phyloP scores from a whole-genome alignment of 2,797 vertebrate species.

The Dicrostonyx torquatus region DNA sequence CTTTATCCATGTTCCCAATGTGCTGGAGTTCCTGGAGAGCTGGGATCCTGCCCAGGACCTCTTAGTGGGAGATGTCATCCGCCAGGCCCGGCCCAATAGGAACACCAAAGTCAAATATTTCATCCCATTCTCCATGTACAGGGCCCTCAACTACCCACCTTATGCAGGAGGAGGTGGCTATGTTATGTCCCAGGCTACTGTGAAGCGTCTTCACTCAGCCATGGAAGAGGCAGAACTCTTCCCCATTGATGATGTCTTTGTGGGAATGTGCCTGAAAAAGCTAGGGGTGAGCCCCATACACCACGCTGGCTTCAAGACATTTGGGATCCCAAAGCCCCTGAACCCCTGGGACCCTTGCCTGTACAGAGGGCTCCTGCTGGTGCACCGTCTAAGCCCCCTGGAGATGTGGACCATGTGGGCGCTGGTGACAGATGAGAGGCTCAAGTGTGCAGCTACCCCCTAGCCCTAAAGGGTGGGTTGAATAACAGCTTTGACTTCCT shows the following conservation, averaged over 20 bases:
- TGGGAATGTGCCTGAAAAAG: slow-evolving; percentile 88
- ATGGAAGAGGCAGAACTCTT: slow-evolving; percentile 85
- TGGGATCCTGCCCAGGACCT: slow-evolving; percentile 84
- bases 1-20: slow-evolving; percentile 87
- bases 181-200: slow-evolving; percentile 87
- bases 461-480: not conserved
- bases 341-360: slow-evolving; percentile 87
- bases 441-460: slow-evolving; percentile 77
- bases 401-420: slow-evolving; percentile 91
- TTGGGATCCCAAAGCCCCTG: slow-evolving; percentile 85
- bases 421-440: slow-evolving; percentile 83
- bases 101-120: slow-evolving; percentile 88
- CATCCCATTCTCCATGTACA: slow-evolving; percentile 86
- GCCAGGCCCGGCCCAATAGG: slow-evolving; percentile 85
- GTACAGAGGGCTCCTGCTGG: slow-evolving; percentile 86
- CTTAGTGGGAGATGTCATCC: slow-evolving; percentile 87
- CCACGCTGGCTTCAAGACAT: slow-evolving; percentile 88
- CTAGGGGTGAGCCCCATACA: slow-evolving; percentile 84
- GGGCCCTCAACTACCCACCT: slow-evolving; percentile 84
- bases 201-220: slow-evolving; percentile 74
- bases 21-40: slow-evolving; percentile 86
- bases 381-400: slow-evolving; percentile 85
- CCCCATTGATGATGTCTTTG: slow-evolving; percentile 89
- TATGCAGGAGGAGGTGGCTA: slow-evolving; percentile 88
- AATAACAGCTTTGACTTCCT: not conserved